Base-by-base conservation (phyloP, 37 sponge, comb jelly and placozoan species). In the Halichondria panicea region DNA sequence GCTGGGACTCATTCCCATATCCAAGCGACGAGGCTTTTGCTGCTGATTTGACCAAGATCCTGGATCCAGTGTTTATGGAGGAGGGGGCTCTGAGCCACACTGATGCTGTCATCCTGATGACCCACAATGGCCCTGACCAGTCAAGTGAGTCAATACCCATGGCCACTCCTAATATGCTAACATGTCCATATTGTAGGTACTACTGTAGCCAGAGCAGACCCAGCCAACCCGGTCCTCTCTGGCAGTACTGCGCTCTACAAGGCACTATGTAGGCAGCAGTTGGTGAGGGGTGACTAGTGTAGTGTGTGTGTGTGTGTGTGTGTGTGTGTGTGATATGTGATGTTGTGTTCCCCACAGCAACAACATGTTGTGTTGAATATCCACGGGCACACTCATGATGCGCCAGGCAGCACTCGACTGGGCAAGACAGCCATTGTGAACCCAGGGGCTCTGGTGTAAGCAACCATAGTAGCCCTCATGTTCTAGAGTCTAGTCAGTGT, bases 301-400 rank as follows among this genome's bases (percentile, higher is more conserved):
- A 1, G 6, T 55, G 0, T 22, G n/a, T 56, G 3, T 54, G 3
- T 32, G 35, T 21, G 33, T 6, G 0, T 55, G 33, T 1, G 0
- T 55, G 19, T 37, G 5, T n/a, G 33, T 39, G 25, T 36, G 43
- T 24, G 21, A 6, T 12, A 12, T 65, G 9, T 66, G 57, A 55
- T 4, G 81, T 13, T 19, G 44, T 27, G 6, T 11, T 43, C 59
- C 0, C 24, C 74, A 30, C 43, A 88, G 89, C 96, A 95, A 82
- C 33, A 42, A 8, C 82, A 72, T 18, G 74, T 81, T 34, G 45
- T 92, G 27, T 55, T 92, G 37, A 88, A 88, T 41, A 67, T 92
- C 18, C 96, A 95, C 76, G 96, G 96, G 0, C 96, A 95, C 79
- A 81, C 82, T 13, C 96, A 95, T 55, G 66, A 35, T 22, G 43